Evolutionary conservation across 2,797 vertebrate genomes (phyloP).

Genomic region (Odontamblyopus rebecca): DNA sequence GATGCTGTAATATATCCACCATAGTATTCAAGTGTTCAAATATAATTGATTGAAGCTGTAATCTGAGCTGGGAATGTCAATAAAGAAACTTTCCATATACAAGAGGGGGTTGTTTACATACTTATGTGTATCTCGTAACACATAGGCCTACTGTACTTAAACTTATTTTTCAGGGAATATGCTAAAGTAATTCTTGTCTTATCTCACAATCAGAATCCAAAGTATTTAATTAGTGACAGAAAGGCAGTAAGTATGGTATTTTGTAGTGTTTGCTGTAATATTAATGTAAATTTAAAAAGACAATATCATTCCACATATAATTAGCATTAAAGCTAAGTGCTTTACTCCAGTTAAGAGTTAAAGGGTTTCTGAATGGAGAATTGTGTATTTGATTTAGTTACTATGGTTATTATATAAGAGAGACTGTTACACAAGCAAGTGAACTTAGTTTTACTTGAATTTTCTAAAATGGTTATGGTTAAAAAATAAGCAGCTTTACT

Average conservation of each 20-base stretch:
- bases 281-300: too few relatives aligned
- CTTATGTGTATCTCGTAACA: too few relatives aligned
- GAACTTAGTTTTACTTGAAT: not conserved
- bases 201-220: not conserved
- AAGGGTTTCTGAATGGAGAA: too few relatives aligned
- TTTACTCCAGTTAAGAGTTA: too few relatives aligned
- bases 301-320: too few relatives aligned
- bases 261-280: not conserved
- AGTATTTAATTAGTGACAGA: not conserved
- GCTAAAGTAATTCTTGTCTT: not conserved
- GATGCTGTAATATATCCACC: not conserved
- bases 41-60: not conserved
- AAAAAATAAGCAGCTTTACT: slow-evolving; percentile 13
- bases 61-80: not conserved
- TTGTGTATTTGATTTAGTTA: too few relatives aligned
- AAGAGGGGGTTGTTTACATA: not conserved
- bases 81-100: not conserved
- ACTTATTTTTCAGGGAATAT: not conserved
- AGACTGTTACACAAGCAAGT: not conserved
- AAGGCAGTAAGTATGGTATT: not conserved
- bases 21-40: not conserved
- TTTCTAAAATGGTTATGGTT: not conserved
- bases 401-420: not conserved
- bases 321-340: too few relatives aligned
- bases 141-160: not conserved